These are phyloP conservation scores for Cyphomyrus plagiostoma DNA, from an alignment of 2,113 vertebrate genomes.

Conservation along the genomic window DNA sequence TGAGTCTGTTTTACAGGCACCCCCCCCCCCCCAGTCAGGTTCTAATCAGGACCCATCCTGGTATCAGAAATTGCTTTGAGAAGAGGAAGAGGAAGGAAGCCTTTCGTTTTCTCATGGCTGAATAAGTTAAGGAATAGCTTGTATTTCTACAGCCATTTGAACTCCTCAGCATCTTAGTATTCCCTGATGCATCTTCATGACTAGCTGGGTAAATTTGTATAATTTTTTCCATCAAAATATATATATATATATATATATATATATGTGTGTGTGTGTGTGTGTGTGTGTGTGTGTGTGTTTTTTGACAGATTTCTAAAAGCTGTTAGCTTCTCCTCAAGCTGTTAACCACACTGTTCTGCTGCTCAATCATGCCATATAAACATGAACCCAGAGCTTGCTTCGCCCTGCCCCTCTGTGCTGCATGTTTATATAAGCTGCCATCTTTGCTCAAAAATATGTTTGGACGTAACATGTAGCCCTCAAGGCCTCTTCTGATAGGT, in stretches of 20 bases:
- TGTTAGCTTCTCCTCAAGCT: background rate
- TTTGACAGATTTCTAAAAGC: background rate
- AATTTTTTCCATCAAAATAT: background rate
- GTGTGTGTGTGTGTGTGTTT: background rate
- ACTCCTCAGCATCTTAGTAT: background rate
- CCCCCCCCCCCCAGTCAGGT: background rate
- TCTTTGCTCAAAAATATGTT: constrained; percentile 17
- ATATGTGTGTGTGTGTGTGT: too few relatives aligned
- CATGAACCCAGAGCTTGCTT: background rate
- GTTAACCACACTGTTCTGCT: background rate
- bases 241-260: background rate
- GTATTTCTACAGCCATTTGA: background rate
- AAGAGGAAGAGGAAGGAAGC: background rate
- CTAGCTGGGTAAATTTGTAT: background rate
- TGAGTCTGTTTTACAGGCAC: background rate
- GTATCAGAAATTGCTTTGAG: background rate
- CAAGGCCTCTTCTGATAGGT: constrained; percentile 6
- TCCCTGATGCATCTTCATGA: background rate
- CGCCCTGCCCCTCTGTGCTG: background rate
- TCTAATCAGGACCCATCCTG: background rate
- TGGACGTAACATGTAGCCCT: constrained; percentile 3
- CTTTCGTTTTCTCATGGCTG: background rate
- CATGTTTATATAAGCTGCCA: background rate
- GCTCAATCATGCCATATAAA: constrained; percentile 4
- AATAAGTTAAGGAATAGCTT: background rate